Base-by-base conservation (phyloP, 2,113 vertebrate species). In the Erinaceus europaeus region DNA sequence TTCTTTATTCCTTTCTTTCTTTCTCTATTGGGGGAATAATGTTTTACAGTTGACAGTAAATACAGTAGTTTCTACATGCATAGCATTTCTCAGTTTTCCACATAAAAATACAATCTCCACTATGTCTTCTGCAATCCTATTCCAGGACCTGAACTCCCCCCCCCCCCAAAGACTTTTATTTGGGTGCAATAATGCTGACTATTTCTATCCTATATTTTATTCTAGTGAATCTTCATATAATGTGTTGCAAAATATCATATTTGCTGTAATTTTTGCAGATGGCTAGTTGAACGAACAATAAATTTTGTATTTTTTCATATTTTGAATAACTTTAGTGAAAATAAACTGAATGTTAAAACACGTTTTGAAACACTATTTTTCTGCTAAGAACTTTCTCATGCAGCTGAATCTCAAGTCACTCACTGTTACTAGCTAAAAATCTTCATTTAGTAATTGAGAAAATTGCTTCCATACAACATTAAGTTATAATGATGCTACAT, bases 361-460 rank as follows among this genome's bases (percentile, higher is more conserved):
- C 5, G 29, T 68, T 79, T 50, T 27, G 12, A 1, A 10, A 4
- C 36, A 27, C 4, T 50, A 0, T 55, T 67, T 65, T 78, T 65
- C 17, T 69, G 9, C 15, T 64, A 65, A 69, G 34, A 67, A 1
- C 9, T 25, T 74, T 17, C 2, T 46, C 50, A 57, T 10, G 11
- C 20, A 38, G 9, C 38, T 65, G 34, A 65, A 65, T 36, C 9
- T 38, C 62, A 65, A 36, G 23, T 23, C 32, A 65, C 34, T 18
- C 18, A 55, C 14, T 14, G 57, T 18, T 59, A 50, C 75, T 55
- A 34, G 29, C 10, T n/a, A 68, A 67, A 46, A 68, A 10, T 68
- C 21, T 80, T 29, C 29, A 77, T 27, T 89, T 69, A 65, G 32
- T 68, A 83, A 32, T 53, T 84, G 17, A 87, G 80, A 89, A 76